These are phyloP conservation scores for Ictalurus furcatus DNA, from an alignment of 2,113 vertebrate genomes.

Conservation along the genomic window DNA sequence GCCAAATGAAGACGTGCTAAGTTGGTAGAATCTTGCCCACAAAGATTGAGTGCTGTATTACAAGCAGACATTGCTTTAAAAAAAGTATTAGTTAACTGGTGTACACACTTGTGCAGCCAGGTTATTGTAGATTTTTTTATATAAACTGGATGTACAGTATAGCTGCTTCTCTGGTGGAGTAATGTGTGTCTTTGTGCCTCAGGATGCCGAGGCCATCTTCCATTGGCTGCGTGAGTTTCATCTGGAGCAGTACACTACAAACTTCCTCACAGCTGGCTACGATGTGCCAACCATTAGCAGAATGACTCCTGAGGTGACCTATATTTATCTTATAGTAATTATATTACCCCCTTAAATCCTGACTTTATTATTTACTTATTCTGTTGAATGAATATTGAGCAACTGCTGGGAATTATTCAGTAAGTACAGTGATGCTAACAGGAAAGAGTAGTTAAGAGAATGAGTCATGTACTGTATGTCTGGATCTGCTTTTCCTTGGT, in stretches of 20 bases:
- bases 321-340: background rate
- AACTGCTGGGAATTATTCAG: background rate
- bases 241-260: constrained; percentile 85
- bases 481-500: background rate
- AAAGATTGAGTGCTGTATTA: background rate
- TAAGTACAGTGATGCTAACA: background rate
- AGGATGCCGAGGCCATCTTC: constrained; percentile 93
- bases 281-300: constrained; percentile 96
- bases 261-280: constrained; percentile 89
- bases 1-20: background rate
- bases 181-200: background rate
- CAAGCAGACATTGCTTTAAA: background rate
- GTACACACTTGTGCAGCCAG: background rate
- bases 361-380: background rate
- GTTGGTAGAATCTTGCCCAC: background rate
- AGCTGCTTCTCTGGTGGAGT: background rate
- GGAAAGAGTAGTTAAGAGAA: background rate
- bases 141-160: background rate
- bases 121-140: background rate
- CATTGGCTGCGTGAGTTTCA: constrained; percentile 96
- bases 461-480: background rate
- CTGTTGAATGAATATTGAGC: background rate
- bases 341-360: background rate
- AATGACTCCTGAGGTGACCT: constrained; percentile 94
- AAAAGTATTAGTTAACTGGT: background rate